Conservation (phyloP, 1,140 invertebrate genomes). For the Bombyx mandarina region DNA sequence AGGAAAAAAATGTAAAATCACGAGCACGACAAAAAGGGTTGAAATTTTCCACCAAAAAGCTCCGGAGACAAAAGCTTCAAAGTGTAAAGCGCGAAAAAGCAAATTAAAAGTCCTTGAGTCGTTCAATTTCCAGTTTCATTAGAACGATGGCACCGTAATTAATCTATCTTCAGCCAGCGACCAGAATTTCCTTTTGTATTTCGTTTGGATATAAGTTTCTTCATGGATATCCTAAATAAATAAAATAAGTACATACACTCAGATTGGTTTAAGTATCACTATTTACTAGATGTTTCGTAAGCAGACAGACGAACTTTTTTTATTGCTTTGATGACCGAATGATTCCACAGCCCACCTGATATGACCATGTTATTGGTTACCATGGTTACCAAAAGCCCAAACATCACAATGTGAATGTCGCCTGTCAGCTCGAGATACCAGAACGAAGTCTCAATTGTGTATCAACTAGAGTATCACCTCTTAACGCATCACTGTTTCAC, state of each 20-base stretch:
- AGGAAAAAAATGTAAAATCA: constrained; percentile 10
- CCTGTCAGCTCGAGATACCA: too few relatives aligned
- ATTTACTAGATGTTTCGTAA: neutral
- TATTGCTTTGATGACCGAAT: too few relatives aligned
- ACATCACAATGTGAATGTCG: too few relatives aligned
- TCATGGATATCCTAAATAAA: neutral
- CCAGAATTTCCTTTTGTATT: too few relatives aligned
- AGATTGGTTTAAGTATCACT: neutral
- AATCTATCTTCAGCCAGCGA: constrained; percentile 10
- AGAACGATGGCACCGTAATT: constrained; percentile 18
- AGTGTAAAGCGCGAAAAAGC: constrained; percentile 14
- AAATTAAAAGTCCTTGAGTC: constrained; percentile 17
- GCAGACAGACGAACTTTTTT: too few relatives aligned
- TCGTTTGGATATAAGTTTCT: neutral
- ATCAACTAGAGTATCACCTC: too few relatives aligned
- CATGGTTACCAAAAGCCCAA: too few relatives aligned
- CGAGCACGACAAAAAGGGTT: constrained; percentile 5
- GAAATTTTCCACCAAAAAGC: constrained; percentile 4
- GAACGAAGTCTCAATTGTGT: too few relatives aligned
- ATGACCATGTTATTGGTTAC: too few relatives aligned
- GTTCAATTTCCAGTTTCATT: constrained; percentile 16
- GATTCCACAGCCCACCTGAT: too few relatives aligned
- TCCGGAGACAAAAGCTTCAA: constrained; percentile 14
- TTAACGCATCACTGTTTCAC: too few relatives aligned
- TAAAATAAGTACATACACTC: neutral